Percentiles rank a stretch among this genome's conserved stretches.
phyloP scores from a whole-genome alignment of 2,888 invertebrate species.

The Amphipyra berbera region DNA sequence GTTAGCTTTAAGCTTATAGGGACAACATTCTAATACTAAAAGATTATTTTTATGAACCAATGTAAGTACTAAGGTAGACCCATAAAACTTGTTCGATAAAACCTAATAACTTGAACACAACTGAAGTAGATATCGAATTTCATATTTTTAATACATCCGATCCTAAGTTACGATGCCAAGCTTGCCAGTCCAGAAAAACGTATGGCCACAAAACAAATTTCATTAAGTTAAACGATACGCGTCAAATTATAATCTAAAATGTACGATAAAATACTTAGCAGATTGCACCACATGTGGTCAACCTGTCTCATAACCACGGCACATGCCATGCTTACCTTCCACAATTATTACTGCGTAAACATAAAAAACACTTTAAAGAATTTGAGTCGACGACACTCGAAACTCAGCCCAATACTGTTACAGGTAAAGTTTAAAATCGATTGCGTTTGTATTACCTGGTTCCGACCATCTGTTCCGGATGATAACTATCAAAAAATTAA shows the following conservation, averaged over 20 bases:
- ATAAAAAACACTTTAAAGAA: slow-evolving; percentile 78
- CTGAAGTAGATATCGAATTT: slow-evolving; percentile 45
- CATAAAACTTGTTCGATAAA: slow-evolving; percentile 46
- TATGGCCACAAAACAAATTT: slow-evolving; percentile 73
- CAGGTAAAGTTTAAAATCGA: slow-evolving; percentile 54
- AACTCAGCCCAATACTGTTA: slow-evolving; percentile 39
- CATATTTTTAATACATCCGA: slow-evolving; percentile 47
- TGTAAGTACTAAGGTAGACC: slow-evolving; percentile 22
- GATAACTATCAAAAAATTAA: slow-evolving; percentile 90
- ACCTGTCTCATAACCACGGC: slow-evolving; percentile 88
- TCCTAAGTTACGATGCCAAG: slow-evolving; percentile 44
- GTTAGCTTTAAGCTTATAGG: too few relatives aligned
- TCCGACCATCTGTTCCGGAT: slow-evolving; percentile 86
- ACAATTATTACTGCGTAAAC: slow-evolving; percentile 81
- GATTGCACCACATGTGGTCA: slow-evolving; percentile 89
- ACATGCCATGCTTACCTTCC: slow-evolving; percentile 87
- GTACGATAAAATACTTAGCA: slow-evolving; percentile 82
- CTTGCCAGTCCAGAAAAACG: slow-evolving; percentile 53
- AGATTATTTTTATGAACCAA: slow-evolving; percentile 46
- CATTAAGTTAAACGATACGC: slow-evolving; percentile 76
- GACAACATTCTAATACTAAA: slow-evolving; percentile 39
- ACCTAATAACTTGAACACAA: slow-evolving; percentile 44
- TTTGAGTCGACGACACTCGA: slow-evolving; percentile 39
- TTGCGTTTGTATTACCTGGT: slow-evolving; percentile 53
- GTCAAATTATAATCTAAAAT: slow-evolving; percentile 82